Conservation (phyloP, 2,888 invertebrate genomes). For the Andrena praecox region DNA sequence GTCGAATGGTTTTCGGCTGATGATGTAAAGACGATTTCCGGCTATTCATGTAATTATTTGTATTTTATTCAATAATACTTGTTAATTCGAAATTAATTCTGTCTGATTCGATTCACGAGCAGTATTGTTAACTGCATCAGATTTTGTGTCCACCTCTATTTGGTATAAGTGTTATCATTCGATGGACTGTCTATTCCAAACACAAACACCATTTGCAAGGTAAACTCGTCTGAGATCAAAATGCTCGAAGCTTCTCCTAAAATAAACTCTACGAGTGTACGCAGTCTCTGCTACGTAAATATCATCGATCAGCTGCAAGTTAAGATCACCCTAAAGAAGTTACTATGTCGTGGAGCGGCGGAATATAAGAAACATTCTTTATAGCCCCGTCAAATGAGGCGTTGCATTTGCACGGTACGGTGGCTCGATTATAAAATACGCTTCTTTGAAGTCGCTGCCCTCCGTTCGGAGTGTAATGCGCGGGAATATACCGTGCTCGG, state of each 20-base stretch:
- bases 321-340: constrained; percentile 26
- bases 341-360: not conserved
- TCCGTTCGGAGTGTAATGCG: constrained; percentile 54
- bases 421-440: constrained; percentile 67
- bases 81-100: not conserved
- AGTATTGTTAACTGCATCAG: too few species aligned
- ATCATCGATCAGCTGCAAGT: constrained; percentile 17
- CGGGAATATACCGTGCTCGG: constrained; percentile 46
- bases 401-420: constrained; percentile 57
- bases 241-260: not conserved
- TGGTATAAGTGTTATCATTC: not conserved
- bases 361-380: constrained; percentile 55
- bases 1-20: not conserved
- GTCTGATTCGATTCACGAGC: too few species aligned
- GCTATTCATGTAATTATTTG: not conserved
- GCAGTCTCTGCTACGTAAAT: not conserved
- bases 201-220: not conserved
- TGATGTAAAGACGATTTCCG: not conserved
- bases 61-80: not conserved
- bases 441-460: constrained; percentile 62
- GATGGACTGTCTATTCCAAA: not conserved
- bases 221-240: not conserved
- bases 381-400: constrained; percentile 61
- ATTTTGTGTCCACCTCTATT: not conserved
- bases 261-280: not conserved